These are phyloP conservation scores for Apeltes quadracus DNA, from an alignment of 2,113 vertebrate genomes.

Conservation along the genomic window DNA sequence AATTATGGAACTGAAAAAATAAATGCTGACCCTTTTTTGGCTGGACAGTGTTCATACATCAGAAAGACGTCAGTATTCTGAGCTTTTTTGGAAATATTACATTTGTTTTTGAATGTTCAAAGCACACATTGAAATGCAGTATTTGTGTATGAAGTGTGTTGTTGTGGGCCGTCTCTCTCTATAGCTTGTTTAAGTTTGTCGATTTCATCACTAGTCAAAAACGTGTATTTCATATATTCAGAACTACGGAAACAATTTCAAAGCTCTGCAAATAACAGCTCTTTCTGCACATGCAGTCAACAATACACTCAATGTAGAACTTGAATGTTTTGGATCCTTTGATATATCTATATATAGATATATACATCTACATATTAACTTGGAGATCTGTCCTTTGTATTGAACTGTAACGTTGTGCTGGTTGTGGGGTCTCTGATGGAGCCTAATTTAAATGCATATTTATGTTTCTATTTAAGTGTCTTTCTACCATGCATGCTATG, in stretches of 20 bases:
- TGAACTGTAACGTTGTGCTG: conserved; percentile 34
- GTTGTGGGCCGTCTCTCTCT: conserved; percentile 23
- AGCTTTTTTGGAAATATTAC: neutral
- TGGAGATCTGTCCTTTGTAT: conserved; percentile 26
- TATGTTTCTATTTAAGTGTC: conserved; percentile 77
- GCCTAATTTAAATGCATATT: conserved; percentile 65
- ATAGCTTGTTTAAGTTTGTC: conserved; percentile 18
- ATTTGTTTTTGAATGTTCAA: conserved; percentile 13
- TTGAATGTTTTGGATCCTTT: neutral
- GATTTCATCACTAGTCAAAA: neutral
- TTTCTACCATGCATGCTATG: conserved; percentile 68
- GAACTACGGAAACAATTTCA: neutral
- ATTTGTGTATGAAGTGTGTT: conserved; percentile 12
- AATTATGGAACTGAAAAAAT: neutral
- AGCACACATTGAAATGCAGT: conserved; percentile 6
- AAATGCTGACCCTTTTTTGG: neutral
- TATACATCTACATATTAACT: too few species aligned
- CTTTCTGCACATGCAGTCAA: neutral
- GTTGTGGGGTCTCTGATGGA: conserved; percentile 31
- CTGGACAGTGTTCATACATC: neutral
- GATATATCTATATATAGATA: neutral
- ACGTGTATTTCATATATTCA: too few species aligned
- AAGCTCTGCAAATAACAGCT: neutral
- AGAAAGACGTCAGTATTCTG: neutral
- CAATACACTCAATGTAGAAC: neutral